Evolutionary conservation across 2,113 vertebrate species (phyloP).

Genomic region (Melanerpes aurifrons): DNA sequence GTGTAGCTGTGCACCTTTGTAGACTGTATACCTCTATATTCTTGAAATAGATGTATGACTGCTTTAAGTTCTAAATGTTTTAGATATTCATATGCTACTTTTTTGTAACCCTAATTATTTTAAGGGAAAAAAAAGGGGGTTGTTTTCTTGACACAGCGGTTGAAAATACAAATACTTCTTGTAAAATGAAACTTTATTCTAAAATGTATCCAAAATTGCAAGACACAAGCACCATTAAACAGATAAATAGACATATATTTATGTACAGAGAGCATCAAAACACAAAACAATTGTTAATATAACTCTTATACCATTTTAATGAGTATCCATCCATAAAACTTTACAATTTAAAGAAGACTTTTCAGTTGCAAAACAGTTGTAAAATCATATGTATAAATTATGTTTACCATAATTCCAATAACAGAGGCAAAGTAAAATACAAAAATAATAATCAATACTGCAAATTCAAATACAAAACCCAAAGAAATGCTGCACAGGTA

Average conservation of each 20-base stretch:
- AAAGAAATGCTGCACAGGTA: constrained; percentile 70
- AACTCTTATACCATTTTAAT: constrained; percentile 76
- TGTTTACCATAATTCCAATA: constrained; percentile 72
- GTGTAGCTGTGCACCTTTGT: background rate
- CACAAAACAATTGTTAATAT: constrained; percentile 75
- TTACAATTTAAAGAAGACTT: constrained; percentile 74
- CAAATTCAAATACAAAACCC: constrained; percentile 75
- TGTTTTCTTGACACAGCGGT: constrained; percentile 1
- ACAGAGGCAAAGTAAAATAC: constrained; percentile 73
- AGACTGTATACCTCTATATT: background rate
- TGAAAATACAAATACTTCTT: constrained; percentile 68
- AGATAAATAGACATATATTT: constrained; percentile 73
- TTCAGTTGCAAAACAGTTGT: constrained; percentile 73
- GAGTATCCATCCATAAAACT: constrained; percentile 71
- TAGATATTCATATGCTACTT: background rate
- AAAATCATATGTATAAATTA: constrained; percentile 76
- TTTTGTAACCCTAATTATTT: background rate
- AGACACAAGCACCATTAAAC: constrained; percentile 70
- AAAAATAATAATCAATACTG: constrained; percentile 74
- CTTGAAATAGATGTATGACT: background rate
- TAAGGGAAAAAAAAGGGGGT: background rate
- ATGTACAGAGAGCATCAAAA: constrained; percentile 70
- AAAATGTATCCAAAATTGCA: constrained; percentile 74
- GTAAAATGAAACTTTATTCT: constrained; percentile 77
- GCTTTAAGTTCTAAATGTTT: background rate